A percentile compares a stretch with the other conserved stretches of the same genome.
Evolutionary conservation across 2,888 invertebrate genomes (phyloP).

Genomic region (Smittia sp.): DNA sequence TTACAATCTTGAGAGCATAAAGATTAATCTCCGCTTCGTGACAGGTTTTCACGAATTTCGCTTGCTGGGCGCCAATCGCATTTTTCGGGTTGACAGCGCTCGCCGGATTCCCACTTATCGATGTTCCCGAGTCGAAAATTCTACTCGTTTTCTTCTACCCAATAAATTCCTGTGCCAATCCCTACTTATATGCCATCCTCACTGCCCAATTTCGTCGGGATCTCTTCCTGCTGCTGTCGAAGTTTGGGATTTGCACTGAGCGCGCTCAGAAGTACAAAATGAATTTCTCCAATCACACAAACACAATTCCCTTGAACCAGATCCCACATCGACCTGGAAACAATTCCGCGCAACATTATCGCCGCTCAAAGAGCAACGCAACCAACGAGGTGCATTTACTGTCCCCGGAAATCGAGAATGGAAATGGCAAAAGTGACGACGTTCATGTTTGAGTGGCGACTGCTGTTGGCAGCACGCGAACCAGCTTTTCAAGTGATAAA

Average conservation of each 20-base stretch:
- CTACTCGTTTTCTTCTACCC: constrained; percentile 88
- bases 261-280: constrained; percentile 56
- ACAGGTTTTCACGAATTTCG: constrained; percentile 72
- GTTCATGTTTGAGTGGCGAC: not conserved
- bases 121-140: constrained; percentile 76
- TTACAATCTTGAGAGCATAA: not conserved
- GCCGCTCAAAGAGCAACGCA: constrained; percentile 34
- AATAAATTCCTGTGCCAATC: constrained; percentile 87
- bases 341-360: constrained; percentile 43
- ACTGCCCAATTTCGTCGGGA: constrained; percentile 84
- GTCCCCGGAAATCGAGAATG: not conserved
- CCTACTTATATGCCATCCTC: constrained; percentile 86
- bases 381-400: not conserved
- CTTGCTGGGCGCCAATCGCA: constrained; percentile 84
- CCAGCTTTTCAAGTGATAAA: not conserved
- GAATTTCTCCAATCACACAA: constrained; percentile 47
- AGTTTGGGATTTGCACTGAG: constrained; percentile 58
- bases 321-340: constrained; percentile 16
- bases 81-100: constrained; percentile 85
- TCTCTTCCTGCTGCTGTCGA: constrained; percentile 64
- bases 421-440: not conserved
- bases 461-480: not conserved
- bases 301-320: constrained; percentile 43
- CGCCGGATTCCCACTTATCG: constrained; percentile 78
- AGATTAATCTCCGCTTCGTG: not conserved